Evolutionary conservation across 2,888 invertebrate genomes (phyloP).

Genomic region (Heteromurus nitidus): DNA sequence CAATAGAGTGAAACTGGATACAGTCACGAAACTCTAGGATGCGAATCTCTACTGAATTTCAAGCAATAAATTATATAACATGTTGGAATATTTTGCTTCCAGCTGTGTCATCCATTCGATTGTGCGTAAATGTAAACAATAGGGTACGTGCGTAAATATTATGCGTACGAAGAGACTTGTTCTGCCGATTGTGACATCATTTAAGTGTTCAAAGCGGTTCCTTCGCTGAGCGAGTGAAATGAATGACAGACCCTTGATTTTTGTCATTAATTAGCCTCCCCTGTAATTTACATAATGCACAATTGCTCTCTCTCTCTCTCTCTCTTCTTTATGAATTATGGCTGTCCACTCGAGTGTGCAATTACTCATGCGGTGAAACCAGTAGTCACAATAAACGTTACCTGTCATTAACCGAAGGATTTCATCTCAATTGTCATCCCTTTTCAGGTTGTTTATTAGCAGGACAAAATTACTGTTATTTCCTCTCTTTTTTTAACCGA

Average conservation of each 20-base stretch:
- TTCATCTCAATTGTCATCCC: slow-evolving; percentile 62
- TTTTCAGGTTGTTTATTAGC: slow-evolving; percentile 49
- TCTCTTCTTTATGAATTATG: slow-evolving; percentile 49
- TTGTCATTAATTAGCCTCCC: slow-evolving; percentile 55
- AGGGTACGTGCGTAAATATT: background rate
- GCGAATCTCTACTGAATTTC: slow-evolving; percentile 2
- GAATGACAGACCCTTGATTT: slow-evolving; percentile 52
- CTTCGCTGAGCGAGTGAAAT: background rate
- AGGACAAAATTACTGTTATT: slow-evolving; percentile 52
- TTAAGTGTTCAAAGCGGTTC: background rate
- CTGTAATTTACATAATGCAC: slow-evolving; percentile 61
- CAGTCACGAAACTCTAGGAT: slow-evolving; percentile 8
- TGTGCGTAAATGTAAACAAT: slow-evolving; percentile 9
- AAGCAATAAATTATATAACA: no score
- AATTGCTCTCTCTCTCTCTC: slow-evolving; percentile 37
- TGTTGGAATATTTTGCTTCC: slow-evolving; percentile 12
- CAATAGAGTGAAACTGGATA: background rate
- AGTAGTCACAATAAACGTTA: slow-evolving; percentile 37
- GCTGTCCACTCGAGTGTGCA: slow-evolving; percentile 40
- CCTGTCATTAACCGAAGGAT: slow-evolving; percentile 59
- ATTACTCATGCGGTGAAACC: slow-evolving; percentile 11
- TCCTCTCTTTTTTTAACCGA: slow-evolving; percentile 20
- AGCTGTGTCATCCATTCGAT: slow-evolving; percentile 24
- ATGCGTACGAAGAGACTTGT: background rate
- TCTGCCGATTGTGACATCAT: slow-evolving; percentile 17